These are phyloP conservation scores for Coturnix japonica DNA, from an alignment of 2,113 vertebrate species.

Conservation along the genomic window DNA sequence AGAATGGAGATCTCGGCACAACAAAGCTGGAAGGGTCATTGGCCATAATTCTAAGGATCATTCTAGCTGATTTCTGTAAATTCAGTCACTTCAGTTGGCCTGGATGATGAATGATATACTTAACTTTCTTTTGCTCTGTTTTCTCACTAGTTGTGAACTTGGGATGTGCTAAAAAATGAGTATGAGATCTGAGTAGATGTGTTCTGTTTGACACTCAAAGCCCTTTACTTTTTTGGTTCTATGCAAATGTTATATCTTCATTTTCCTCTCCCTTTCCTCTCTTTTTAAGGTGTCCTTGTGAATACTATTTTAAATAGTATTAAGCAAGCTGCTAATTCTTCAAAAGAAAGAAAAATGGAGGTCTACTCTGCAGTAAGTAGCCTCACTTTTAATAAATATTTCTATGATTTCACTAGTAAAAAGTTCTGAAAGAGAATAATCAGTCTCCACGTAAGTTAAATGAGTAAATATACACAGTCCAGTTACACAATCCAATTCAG, in stretches of 20 bases:
- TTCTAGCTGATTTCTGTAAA: not conserved
- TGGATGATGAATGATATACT: not conserved
- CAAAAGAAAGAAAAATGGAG: constrained; percentile 78
- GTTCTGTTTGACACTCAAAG: not conserved
- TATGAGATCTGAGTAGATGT: not conserved
- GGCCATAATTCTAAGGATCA: not conserved
- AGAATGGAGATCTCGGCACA: not conserved
- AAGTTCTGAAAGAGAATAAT: not conserved
- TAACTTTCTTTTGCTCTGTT: not conserved
- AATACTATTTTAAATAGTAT: constrained; percentile 84
- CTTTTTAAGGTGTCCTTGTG: constrained; percentile 84
- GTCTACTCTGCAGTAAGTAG: constrained; percentile 90
- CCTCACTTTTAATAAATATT: not conserved
- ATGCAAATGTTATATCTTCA: not conserved
- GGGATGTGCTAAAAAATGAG: not conserved
- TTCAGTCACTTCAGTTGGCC: not conserved
- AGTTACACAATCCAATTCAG: not conserved
- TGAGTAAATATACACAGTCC: not conserved
- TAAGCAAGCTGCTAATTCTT: constrained; percentile 71
- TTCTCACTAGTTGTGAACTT: not conserved
- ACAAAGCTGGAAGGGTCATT: not conserved
- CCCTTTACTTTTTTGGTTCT: not conserved
- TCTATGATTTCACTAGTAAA: not conserved
- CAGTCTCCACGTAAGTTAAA: not conserved
- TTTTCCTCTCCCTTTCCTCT: not conserved